These are phyloP conservation scores for Octopus sinensis DNA, from an alignment of 1,140 invertebrate species.

Conservation along the genomic window DNA sequence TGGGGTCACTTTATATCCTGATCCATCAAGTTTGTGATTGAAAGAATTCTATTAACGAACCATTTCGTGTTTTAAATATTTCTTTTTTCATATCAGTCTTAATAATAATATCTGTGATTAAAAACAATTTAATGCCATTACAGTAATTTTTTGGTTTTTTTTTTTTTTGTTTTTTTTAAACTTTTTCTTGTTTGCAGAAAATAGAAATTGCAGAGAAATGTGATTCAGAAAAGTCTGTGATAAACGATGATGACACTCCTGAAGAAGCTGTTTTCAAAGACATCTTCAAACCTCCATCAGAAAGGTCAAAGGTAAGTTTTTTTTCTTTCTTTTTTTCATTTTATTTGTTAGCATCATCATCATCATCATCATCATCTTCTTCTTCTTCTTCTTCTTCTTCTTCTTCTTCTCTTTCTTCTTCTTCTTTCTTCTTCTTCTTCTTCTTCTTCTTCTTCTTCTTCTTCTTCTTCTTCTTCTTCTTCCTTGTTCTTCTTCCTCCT, in stretches of 20 bases:
- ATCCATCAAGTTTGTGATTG: no score
- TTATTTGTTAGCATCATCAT: neutral
- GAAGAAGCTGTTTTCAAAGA: constrained; percentile 43
- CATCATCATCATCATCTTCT: neutral
- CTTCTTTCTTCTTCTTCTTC: neutral
- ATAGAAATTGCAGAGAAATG: constrained; percentile 36
- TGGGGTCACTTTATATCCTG: no score
- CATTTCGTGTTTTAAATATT: no score
- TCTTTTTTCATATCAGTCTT: no score
- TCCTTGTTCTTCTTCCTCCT: no score
- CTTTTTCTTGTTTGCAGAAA: constrained; percentile 28
- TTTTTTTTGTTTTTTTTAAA: no score
- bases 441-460: neutral
- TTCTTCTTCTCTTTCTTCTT: neutral
- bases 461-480: constrained; percentile 11
- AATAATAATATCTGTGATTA: no score
- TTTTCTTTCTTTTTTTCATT: neutral
- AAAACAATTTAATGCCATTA: neutral
- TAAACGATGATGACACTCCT: neutral
- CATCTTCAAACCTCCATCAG: constrained; percentile 43
- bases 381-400: neutral
- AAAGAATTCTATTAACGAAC: no score
- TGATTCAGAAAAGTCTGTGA: constrained; percentile 22
- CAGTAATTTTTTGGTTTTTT: neutral
- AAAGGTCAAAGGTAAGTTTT: constrained; percentile 46